Evolutionary conservation across 2,888 invertebrate genomes (phyloP).

Genomic region (Gymnosoma rotundatum): DNA sequence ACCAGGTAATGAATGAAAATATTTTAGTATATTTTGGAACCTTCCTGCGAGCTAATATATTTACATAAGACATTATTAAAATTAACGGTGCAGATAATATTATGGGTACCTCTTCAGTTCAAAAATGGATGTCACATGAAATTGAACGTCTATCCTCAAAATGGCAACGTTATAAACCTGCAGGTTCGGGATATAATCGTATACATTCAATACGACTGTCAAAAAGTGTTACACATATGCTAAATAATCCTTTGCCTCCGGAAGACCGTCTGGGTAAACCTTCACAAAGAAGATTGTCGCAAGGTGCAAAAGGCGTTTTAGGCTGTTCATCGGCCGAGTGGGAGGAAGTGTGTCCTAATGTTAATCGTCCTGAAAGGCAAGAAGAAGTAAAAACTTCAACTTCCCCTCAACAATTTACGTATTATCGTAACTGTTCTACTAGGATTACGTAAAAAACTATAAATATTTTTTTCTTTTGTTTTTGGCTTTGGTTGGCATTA

Average conservation of each 20-base stretch:
- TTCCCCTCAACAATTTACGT: slow-evolving; percentile 73
- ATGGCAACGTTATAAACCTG: slow-evolving; percentile 79
- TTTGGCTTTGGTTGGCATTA: slow-evolving; percentile 34
- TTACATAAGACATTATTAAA: neutral
- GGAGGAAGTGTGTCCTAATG: slow-evolving; percentile 78
- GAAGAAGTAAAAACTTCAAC: slow-evolving; percentile 62
- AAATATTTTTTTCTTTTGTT: slow-evolving; percentile 9
- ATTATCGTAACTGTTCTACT: slow-evolving; percentile 80
- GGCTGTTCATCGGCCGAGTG: slow-evolving; percentile 76
- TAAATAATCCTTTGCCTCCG: slow-evolving; percentile 78
- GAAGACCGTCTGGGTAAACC: slow-evolving; percentile 70
- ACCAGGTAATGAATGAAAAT: slow-evolving; percentile 2
- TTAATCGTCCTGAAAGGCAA: slow-evolving; percentile 63
- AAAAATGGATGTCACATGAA: slow-evolving; percentile 79
- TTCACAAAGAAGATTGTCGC: slow-evolving; percentile 46
- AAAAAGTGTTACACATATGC: slow-evolving; percentile 80
- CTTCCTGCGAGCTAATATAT: slow-evolving; percentile 16
- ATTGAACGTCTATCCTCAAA: slow-evolving; percentile 78
- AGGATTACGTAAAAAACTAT: slow-evolving; percentile 72
- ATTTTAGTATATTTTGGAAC: slow-evolving; percentile 55
- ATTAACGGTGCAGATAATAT: neutral
- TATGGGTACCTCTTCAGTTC: slow-evolving; percentile 75
- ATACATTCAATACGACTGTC: slow-evolving; percentile 79
- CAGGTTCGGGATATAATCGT: slow-evolving; percentile 79
- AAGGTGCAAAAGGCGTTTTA: slow-evolving; percentile 74